These are phyloP conservation scores for Hexactinellida sp. DNA, from an alignment of 37 sponge, comb jelly and placozoan species.

Conservation along the genomic window DNA sequence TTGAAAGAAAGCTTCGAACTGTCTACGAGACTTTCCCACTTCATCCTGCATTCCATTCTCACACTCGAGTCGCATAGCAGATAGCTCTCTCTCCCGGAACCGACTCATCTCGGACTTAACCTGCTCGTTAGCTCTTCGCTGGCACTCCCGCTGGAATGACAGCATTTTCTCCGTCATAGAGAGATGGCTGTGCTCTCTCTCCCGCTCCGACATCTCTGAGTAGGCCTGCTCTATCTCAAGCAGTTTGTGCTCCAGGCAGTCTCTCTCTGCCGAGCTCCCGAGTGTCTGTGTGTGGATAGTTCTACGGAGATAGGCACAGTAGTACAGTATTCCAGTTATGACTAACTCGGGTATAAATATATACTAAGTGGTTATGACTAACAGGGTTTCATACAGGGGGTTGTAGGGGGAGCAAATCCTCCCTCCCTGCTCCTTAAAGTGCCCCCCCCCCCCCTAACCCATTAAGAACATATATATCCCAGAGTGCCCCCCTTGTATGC, in stretches of 20 bases:
- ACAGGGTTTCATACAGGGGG: too few relatives aligned
- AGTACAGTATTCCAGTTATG: too few relatives aligned
- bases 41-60: not conserved
- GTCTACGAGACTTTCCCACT: not conserved
- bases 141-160: not conserved
- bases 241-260: not conserved
- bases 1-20: not conserved
- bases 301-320: too few relatives aligned
- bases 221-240: not conserved
- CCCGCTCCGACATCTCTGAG: not conserved
- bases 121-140: not conserved
- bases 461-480: too few relatives aligned
- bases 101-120: not conserved
- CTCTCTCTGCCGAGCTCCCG: not conserved
- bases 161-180: slow-evolving; percentile 1
- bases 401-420: too few relatives aligned
- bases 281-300: not conserved
- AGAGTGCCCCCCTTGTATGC: too few relatives aligned
- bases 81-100: not conserved
- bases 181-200: not conserved
- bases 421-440: too few relatives aligned
- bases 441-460: too few relatives aligned
- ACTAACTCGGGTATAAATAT: too few relatives aligned
- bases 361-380: too few relatives aligned
- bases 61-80: not conserved